A percentile compares a stretch with the other conserved stretches of the same genome.
Evolutionary conservation across 2,113 vertebrate genomes (phyloP).

Genomic region (Ascaphus truei): DNA sequence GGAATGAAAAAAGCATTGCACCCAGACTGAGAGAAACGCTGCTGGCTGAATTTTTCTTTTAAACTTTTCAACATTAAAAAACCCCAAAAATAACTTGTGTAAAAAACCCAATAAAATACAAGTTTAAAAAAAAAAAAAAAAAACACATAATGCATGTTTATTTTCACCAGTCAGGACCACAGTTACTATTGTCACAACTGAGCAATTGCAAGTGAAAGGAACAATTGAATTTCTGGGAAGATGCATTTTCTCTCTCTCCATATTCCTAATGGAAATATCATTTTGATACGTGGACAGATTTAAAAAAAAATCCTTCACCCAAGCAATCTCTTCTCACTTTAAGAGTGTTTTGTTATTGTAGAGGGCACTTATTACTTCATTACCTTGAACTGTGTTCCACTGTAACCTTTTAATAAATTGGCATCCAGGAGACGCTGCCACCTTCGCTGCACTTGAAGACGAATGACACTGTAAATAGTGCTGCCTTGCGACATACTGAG

Average conservation of each 20-base stretch:
- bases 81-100: no score
- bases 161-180: no score
- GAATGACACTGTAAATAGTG: background rate
- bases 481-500: background rate
- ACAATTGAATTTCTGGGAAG: background rate
- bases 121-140: no score
- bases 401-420: slow-evolving; percentile 1
- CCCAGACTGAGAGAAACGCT: no score
- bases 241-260: background rate
- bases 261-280: background rate
- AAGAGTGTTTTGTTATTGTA: background rate
- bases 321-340: background rate
- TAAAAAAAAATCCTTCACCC: background rate
- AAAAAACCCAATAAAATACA: no score
- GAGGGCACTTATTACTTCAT: background rate
- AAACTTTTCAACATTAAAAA: no score
- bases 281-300: slow-evolving; percentile 2
- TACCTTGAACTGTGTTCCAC: slow-evolving; percentile 9
- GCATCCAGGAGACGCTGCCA: background rate
- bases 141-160: no score
- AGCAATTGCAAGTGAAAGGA: slow-evolving; percentile 2
- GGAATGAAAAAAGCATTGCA: no score
- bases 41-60: no score
- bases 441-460: background rate
- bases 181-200: background rate